Evolutionary conservation across 2,888 invertebrate genomes (phyloP).

Genomic region (Asteroscopus sphinx): DNA sequence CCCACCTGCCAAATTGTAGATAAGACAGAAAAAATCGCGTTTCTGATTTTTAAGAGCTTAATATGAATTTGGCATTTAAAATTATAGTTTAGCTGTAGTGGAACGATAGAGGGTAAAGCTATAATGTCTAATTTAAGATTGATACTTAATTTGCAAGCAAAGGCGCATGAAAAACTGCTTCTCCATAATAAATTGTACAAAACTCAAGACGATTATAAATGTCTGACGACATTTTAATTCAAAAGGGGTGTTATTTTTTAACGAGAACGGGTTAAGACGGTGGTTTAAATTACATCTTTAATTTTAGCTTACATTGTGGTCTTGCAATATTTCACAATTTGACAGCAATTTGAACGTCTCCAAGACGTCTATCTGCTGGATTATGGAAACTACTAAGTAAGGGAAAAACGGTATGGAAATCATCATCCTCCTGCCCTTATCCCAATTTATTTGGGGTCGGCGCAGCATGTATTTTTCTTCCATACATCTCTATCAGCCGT

Average conservation of each 20-base stretch:
- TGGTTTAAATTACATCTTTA: conserved; percentile 55
- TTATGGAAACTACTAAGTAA: conserved; percentile 23
- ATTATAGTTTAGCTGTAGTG: too few species aligned
- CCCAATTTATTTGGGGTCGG: too few species aligned
- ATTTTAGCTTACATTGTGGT: conserved; percentile 56
- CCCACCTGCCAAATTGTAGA: too few species aligned
- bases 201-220: conserved; percentile 52
- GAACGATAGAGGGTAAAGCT: too few species aligned
- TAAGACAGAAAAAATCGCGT: too few species aligned
- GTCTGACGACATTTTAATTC: conserved; percentile 55
- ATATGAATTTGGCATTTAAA: too few species aligned
- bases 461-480: too few species aligned
- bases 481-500: too few species aligned
- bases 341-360: conserved; percentile 48
- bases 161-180: conserved; percentile 29
- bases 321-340: conserved; percentile 53
- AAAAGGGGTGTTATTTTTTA: conserved; percentile 56
- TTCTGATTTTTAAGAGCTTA: too few species aligned
- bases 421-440: too few species aligned
- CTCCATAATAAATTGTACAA: conserved; percentile 41
- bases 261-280: conserved; percentile 59
- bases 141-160: conserved; percentile 20
- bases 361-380: conserved; percentile 13
- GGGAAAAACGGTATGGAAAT: not conserved
- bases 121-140: not conserved